phyloP scores from a whole-genome alignment of 2,888 invertebrate species.

The Drosophila neotestacea region DNA sequence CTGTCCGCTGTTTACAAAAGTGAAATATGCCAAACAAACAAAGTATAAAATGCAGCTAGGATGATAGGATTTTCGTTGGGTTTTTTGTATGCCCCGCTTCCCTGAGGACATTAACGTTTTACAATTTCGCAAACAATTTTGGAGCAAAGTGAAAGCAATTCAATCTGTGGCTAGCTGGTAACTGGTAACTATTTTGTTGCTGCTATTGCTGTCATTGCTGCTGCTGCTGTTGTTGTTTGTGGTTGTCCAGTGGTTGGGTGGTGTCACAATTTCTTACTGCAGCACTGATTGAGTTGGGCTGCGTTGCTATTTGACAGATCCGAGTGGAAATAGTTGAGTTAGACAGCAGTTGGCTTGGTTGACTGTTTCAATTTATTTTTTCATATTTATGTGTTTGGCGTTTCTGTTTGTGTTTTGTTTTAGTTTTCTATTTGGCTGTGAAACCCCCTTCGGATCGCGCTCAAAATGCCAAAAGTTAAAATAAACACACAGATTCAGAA shows the following conservation, averaged over 20 bases:
- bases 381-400: conserved; percentile 20
- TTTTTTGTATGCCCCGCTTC: conserved; percentile 11
- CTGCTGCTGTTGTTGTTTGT: conserved; percentile 10
- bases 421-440: conserved; percentile 66
- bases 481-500: conserved; percentile 59
- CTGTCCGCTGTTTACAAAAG: conserved; percentile 8
- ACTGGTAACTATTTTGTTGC: conserved; percentile 19
- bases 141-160: conserved; percentile 66
- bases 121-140: conserved; percentile 55
- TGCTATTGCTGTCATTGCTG: conserved; percentile 1
- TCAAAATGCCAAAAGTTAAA: conserved; percentile 75
- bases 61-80: conserved; percentile 9
- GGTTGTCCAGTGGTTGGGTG: conserved; percentile 14
- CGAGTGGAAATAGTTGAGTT: conserved; percentile 21
- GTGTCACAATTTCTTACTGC: conserved; percentile 35
- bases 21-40: conserved; percentile 23
- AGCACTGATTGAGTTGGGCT: conserved; percentile 48
- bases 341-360: conserved; percentile 31
- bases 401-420: conserved; percentile 66
- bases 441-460: conserved; percentile 56
- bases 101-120: conserved; percentile 38
- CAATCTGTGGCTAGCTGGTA: conserved; percentile 62
- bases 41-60: conserved; percentile 21
- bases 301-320: conserved; percentile 32
- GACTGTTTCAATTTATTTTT: conserved; percentile 69